Percentiles rank a stretch among this genome's conserved stretches.
These are phyloP conservation scores for Florisuga fusca DNA, from an alignment of 2,797 vertebrate species.

Conservation along the genomic window DNA sequence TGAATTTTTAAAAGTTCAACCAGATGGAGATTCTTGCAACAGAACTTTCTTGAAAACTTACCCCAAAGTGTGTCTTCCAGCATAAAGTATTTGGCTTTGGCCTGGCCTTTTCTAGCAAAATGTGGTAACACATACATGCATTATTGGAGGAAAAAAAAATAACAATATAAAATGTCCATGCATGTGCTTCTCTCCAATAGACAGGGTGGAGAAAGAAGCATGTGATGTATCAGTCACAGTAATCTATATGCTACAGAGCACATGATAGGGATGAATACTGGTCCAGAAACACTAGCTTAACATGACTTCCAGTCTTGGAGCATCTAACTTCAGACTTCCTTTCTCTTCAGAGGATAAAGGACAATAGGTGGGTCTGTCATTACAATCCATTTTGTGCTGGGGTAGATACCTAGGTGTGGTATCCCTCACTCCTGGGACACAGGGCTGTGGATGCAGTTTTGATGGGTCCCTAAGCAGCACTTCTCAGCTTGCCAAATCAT, in stretches of 20 bases:
- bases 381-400: fast-evolving
- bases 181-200: background rate
- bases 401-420: fast-evolving
- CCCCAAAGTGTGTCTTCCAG: background rate
- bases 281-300: background rate
- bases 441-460: background rate
- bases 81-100: background rate
- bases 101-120: background rate
- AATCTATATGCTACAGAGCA: background rate
- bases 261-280: background rate
- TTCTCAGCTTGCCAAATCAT: background rate
- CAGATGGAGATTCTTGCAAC: conserved; percentile 1
- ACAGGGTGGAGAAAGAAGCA: background rate
- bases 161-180: background rate
- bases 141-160: background rate
- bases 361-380: background rate
- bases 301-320: background rate
- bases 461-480: background rate
- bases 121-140: background rate
- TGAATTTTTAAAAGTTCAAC: conserved; percentile 10
- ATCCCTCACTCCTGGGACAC: background rate
- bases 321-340: background rate
- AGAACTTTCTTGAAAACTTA: background rate
- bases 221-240: conserved; percentile 31
- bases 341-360: background rate